Conservation (phyloP, 2,888 invertebrate genomes). For the Tetheella fluctuosa region DNA sequence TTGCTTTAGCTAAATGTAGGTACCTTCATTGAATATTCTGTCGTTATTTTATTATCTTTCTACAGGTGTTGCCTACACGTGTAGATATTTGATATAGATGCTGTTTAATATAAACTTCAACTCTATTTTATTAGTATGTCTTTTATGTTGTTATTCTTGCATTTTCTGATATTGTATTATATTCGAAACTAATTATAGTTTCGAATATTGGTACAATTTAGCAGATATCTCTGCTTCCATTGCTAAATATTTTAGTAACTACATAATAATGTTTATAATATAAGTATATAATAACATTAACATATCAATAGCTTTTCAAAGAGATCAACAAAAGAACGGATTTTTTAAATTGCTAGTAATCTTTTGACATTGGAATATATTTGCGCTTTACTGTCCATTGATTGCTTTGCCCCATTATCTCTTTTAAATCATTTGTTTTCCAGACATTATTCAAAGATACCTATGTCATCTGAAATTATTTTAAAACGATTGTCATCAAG, state of each 20-base stretch:
- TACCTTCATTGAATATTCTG: not conserved
- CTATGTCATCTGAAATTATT: not conserved
- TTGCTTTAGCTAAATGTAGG: conserved; percentile 5
- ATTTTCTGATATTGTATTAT: too few species aligned
- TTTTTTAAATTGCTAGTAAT: not conserved
- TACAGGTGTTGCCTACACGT: too few species aligned
- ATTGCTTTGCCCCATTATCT: conserved; percentile 24
- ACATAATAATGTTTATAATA: too few species aligned
- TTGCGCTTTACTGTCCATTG: not conserved
- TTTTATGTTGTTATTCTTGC: too few species aligned
- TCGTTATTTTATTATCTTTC: not conserved
- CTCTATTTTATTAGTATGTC: too few species aligned
- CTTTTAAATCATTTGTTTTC: conserved; percentile 22
- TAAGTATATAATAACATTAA: not conserved
- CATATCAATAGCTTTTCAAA: not conserved
- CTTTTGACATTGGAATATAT: conserved; percentile 47
- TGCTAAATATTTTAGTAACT: too few species aligned
- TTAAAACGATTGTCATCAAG: not conserved
- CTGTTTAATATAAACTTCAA: not conserved
- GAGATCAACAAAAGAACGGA: conserved; percentile 2
- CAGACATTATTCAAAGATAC: conserved; percentile 21
- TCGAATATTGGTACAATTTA: too few species aligned
- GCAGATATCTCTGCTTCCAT: too few species aligned
- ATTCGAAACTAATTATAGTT: too few species aligned
- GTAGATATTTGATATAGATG: too few species aligned